A percentile compares a stretch with the other conserved stretches of the same genome.
phyloP scores from a whole-genome alignment of 2,888 invertebrate genomes.

The Ormyrus rosae region DNA sequence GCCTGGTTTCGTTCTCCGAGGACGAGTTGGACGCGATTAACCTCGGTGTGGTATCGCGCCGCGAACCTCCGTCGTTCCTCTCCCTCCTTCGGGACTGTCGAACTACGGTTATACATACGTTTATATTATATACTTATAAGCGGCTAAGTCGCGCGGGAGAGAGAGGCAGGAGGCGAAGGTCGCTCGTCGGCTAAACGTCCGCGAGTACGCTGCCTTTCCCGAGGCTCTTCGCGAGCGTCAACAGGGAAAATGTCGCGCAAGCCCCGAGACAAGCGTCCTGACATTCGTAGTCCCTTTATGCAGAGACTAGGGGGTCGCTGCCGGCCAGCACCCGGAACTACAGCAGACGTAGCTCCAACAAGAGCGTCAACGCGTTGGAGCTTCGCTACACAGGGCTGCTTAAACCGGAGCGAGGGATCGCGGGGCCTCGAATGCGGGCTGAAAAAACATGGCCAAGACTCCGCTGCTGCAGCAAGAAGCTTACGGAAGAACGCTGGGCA shows the following conservation, averaged over 20 bases:
- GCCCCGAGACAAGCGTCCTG: too few species aligned
- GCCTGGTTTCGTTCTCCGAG: background rate
- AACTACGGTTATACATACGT: background rate
- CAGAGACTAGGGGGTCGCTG: background rate
- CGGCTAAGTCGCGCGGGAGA: background rate
- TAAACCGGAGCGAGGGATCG: background rate
- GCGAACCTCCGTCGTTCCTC: background rate
- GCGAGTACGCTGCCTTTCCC: background rate
- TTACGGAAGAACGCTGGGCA: conserved; percentile 40
- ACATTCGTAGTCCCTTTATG: background rate
- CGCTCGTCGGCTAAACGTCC: background rate
- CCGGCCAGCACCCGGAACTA: background rate
- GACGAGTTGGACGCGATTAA: background rate
- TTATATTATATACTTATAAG: conserved; percentile 3
- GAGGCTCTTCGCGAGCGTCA: conserved; percentile 18
- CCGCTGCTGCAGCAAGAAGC: conserved; percentile 33
- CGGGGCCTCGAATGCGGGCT: conserved; percentile 50
- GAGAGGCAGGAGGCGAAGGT: background rate
- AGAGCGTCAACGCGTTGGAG: conserved; percentile 24
- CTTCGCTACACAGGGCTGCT: background rate
- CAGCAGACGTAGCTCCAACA: conserved; percentile 5
- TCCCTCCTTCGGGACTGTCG: background rate
- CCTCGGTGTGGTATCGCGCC: conserved; percentile 8
- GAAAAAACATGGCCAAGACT: conserved; percentile 56
- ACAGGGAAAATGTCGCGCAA: conserved; percentile 26